phyloP scores from a whole-genome alignment of 2,113 vertebrate species.

The Psilopsiagon aurifrons region DNA sequence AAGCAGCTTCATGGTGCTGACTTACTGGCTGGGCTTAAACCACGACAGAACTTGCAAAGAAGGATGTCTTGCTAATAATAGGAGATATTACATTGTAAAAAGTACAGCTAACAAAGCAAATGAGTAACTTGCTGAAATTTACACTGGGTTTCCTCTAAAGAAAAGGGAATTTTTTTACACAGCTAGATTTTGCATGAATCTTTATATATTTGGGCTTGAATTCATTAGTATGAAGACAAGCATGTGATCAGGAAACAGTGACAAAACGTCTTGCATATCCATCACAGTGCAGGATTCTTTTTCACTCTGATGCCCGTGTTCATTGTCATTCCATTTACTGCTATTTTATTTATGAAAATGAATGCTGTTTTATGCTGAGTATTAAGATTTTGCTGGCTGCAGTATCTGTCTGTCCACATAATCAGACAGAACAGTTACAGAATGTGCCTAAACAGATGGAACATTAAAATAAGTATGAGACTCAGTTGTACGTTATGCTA shows the following conservation, averaged over 20 bases:
- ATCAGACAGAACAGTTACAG: background rate
- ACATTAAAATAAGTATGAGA: background rate
- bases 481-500: background rate
- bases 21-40: background rate
- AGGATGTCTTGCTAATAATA: background rate
- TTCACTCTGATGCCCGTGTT: background rate
- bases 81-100: background rate
- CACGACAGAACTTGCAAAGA: background rate
- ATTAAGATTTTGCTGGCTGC: background rate
- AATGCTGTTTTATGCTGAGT: background rate
- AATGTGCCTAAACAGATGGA: constrained; percentile 8
- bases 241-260: background rate
- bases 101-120: background rate
- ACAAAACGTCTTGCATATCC: background rate
- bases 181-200: background rate
- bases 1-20: background rate
- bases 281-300: background rate
- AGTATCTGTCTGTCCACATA: background rate
- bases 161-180: background rate
- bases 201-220: background rate
- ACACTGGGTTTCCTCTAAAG: background rate
- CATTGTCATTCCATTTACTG: background rate
- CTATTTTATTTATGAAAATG: background rate
- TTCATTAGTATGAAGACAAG: background rate
- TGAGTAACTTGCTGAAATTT: background rate